Evolutionary conservation across 1,140 invertebrate genomes (phyloP), one percentile per base, ranked within the genome.

Genomic region (Globodera rostochiensis): DNA sequence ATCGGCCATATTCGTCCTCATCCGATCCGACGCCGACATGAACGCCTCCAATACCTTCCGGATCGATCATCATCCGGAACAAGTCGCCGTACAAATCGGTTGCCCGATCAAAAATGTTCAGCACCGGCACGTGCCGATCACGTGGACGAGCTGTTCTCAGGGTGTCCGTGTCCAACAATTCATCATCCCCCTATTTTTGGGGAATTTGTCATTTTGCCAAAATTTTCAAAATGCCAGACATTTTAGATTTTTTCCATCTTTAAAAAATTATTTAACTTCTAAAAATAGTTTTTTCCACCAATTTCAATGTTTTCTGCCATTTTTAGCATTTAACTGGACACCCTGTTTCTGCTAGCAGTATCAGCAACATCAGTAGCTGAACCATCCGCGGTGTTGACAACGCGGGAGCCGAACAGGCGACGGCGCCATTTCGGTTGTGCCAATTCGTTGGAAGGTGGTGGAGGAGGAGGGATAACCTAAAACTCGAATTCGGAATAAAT

Each of bases 31-130:
- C 19, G 25, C 67, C 67, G 9, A 36, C 36, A 15, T 71, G 25
- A n/a, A 15, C 69, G 36, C 46, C 25, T 2, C 46, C 69, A n/a
- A 77, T 67, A 4, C 60, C 67, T 57, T 77, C 50, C 19, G 76
- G 76, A 78, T 78, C 76, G 21, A 78, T 25, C 64, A 78, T 70
- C 76, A 78, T 78, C 25, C 76, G 46, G n/a, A 78, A 78, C 3
- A 78, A 11, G n/a, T 78, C 64, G n/a, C 76, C 76, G 70, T 78
- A 78, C 13, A 78, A 7, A 47, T 78, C 66, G 21, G 76, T 64
- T 69, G 76, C 76, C 49, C 64, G 66, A 9, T 78, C 76, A 4
- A 78, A 45, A 21, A 78, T 78, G 66, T 64, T 25, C n/a, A 78
- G 64, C 66, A 64, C 76, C 15, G 76, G 76, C n/a, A 66, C 25